Conservation (phyloP, 64 coral and sea anemone genomes). For the Montipora capricornis region DNA sequence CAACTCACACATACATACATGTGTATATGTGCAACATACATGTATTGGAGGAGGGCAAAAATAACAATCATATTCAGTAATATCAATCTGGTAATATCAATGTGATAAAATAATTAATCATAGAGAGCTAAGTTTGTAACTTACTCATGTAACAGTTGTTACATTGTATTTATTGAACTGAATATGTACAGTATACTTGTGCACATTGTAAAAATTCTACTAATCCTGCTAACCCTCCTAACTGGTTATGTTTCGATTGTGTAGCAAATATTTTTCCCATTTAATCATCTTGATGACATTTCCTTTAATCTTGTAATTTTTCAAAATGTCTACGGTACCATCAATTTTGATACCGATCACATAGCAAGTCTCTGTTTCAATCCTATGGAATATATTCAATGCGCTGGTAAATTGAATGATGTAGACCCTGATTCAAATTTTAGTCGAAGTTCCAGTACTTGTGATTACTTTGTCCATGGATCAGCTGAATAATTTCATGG, state of each 20-base stretch:
- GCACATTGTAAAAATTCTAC: too few relatives aligned
- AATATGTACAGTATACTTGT: too few relatives aligned
- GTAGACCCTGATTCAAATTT: neutral
- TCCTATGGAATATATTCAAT: neutral
- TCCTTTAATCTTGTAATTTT: neutral
- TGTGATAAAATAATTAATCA: neutral
- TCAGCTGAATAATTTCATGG: neutral
- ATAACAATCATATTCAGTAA: too few relatives aligned
- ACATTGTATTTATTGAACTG: too few relatives aligned
- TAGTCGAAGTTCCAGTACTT: neutral
- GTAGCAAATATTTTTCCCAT: neutral
- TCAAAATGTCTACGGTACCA: slow-evolving; percentile 5
- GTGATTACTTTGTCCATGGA: neutral
- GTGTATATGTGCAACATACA: too few relatives aligned
- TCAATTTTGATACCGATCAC: neutral
- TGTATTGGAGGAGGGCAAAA: too few relatives aligned
- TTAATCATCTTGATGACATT: neutral
- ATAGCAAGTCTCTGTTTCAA: neutral
- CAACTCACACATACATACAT: too few relatives aligned
- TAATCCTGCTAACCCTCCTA: too few relatives aligned
- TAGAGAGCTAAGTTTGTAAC: neutral
- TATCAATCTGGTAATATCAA: neutral
- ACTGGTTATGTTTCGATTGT: too few relatives aligned
- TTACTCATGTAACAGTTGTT: neutral
- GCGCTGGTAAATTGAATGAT: neutral